These are phyloP conservation scores for Ara ararauna DNA, from an alignment of 2,797 vertebrate genomes.

Conservation along the genomic window DNA sequence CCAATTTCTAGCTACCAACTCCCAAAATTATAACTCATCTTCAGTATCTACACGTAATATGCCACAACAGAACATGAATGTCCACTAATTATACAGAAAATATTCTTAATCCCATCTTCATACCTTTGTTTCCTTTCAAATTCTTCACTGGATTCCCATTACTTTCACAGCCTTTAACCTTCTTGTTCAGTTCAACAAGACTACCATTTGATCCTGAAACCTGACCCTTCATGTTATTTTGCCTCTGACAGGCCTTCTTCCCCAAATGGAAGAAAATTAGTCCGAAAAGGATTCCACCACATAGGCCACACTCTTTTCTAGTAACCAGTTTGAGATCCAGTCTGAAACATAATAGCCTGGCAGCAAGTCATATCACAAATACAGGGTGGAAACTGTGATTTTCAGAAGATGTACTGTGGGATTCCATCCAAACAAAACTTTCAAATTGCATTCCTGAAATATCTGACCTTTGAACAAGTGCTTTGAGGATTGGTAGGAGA, in stretches of 20 bases:
- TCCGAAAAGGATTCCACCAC: background rate
- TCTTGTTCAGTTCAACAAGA: background rate
- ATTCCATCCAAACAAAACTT: background rate
- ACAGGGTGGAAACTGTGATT: background rate
- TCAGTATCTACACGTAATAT: background rate
- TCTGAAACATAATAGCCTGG: background rate
- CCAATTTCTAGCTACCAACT: background rate
- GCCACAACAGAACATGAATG: background rate
- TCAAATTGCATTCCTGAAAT: background rate
- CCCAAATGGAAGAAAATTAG: background rate
- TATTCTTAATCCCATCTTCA: background rate
- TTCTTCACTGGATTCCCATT: background rate
- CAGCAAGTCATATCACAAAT: background rate
- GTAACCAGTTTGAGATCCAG: background rate
- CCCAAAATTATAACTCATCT: background rate
- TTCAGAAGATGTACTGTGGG: background rate
- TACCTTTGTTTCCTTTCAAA: background rate
- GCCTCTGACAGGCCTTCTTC: background rate
- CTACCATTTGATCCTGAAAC: background rate
- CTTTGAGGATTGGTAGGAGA: background rate
- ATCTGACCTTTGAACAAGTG: background rate
- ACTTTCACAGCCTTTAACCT: background rate
- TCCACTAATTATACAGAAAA: background rate
- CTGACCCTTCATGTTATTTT: background rate
- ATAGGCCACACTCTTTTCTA: background rate